These are phyloP conservation scores for Atrina japonica DNA, from an alignment of 2,888 invertebrate species.

Conservation along the genomic window DNA sequence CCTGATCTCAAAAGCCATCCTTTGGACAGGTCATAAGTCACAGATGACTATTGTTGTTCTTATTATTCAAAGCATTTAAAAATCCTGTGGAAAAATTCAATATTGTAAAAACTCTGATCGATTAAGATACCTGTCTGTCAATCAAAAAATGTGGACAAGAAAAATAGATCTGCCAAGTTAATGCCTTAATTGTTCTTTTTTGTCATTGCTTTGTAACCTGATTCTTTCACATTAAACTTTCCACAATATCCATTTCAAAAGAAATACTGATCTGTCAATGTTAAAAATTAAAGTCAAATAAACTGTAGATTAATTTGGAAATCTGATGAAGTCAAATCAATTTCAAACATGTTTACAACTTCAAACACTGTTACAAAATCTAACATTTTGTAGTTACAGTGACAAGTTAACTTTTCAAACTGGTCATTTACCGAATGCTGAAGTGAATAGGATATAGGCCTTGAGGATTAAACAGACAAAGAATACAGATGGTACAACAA, in stretches of 20 bases:
- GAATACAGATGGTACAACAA: too few species aligned
- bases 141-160: constrained; percentile 36
- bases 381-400: too few species aligned
- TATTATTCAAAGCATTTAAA: constrained; percentile 33
- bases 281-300: constrained; percentile 44
- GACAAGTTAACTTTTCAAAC: too few species aligned
- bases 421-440: too few species aligned
- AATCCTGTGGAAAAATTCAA: constrained; percentile 16
- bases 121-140: constrained; percentile 29
- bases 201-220: constrained; percentile 27
- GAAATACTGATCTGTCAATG: constrained; percentile 39
- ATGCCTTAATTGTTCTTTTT: constrained; percentile 21
- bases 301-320: constrained; percentile 27
- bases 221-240: constrained; percentile 36
- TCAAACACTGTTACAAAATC: constrained; percentile 24
- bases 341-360: constrained; percentile 30
- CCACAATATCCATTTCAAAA: constrained; percentile 45
- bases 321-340: constrained; percentile 44
- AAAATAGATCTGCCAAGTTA: constrained; percentile 41
- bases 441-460: too few species aligned
- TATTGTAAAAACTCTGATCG: constrained; percentile 35
- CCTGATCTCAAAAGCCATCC: constrained; percentile 35
- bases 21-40: constrained; percentile 42
- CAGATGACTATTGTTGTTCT: constrained; percentile 1
- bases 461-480: too few species aligned